These are phyloP conservation scores for Ceramica pisi DNA, from an alignment of 2,888 invertebrate genomes.

Conservation along the genomic window DNA sequence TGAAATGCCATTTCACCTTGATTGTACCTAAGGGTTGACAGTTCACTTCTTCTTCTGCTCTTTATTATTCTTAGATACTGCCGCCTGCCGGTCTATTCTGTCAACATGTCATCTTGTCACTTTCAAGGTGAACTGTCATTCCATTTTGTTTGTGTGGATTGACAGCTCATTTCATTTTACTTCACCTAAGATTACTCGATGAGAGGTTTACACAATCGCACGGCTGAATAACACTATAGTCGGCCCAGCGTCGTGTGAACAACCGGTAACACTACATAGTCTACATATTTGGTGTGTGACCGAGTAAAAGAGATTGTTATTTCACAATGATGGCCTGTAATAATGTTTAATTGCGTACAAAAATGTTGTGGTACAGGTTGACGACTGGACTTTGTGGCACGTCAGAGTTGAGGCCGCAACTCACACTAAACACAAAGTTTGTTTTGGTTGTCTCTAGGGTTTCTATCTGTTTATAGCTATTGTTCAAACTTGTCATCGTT, in stretches of 20 bases:
- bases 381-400: conserved; percentile 33
- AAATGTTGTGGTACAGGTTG: conserved; percentile 46
- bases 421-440: conserved; percentile 15
- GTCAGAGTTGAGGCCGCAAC: conserved; percentile 18
- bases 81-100: too few species aligned
- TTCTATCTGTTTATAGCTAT: conserved; percentile 1
- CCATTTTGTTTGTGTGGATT: too few species aligned
- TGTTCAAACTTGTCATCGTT: background rate
- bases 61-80: too few species aligned
- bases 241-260: background rate
- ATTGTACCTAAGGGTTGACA: too few species aligned
- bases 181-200: too few species aligned
- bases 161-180: too few species aligned
- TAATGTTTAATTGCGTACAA: conserved; percentile 59
- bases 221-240: background rate
- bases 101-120: too few species aligned
- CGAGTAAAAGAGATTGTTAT: conserved; percentile 63
- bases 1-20: too few species aligned
- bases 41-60: too few species aligned
- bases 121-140: too few species aligned
- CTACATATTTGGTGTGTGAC: conserved; percentile 68
- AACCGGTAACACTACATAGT: conserved; percentile 49
- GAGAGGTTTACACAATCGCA: too few species aligned
- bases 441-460: conserved; percentile 7
- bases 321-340: conserved; percentile 54